Conservation (phyloP, 2,888 invertebrate species). For the Macroteleia sp. region DNA sequence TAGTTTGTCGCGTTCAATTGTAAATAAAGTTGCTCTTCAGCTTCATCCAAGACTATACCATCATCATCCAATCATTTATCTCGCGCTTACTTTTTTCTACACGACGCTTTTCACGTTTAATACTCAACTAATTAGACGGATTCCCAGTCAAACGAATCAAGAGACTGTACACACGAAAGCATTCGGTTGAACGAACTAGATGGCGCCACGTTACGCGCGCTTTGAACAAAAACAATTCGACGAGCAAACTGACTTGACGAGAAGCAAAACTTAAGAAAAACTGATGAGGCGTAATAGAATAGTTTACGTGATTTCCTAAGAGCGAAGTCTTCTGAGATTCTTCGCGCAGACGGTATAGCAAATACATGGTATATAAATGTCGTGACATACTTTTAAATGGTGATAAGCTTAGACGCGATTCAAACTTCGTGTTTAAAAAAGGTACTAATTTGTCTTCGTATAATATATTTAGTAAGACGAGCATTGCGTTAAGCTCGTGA, state of each 20-base stretch:
- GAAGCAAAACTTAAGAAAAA: background rate
- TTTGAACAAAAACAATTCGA: conserved; percentile 22
- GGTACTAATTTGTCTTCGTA: conserved; percentile 63
- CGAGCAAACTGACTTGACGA: conserved; percentile 13
- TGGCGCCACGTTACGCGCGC: conserved; percentile 21
- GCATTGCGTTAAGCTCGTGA: conserved; percentile 37
- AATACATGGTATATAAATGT: conserved; percentile 51
- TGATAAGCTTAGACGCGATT: conserved; percentile 57
- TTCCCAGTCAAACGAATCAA: conserved; percentile 12
- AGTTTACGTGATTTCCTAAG: background rate
- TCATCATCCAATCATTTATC: no score
- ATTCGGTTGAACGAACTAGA: background rate
- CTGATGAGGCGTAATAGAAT: background rate
- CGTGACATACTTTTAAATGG: conserved; percentile 64
- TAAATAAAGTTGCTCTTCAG: no score
- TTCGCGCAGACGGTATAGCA: conserved; percentile 8
- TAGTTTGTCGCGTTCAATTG: no score
- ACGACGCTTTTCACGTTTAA: conserved; percentile 7
- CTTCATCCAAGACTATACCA: no score
- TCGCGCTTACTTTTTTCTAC: background rate
- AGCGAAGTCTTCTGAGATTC: conserved; percentile 23
- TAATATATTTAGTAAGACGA: conserved; percentile 46
- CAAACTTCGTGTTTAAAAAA: conserved; percentile 44
- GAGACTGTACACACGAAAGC: conserved; percentile 31
- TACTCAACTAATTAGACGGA: conserved; percentile 28